Evolutionary conservation across 2,113 vertebrate genomes (phyloP).

Genomic region (Tenebrosternarchus preto): DNA sequence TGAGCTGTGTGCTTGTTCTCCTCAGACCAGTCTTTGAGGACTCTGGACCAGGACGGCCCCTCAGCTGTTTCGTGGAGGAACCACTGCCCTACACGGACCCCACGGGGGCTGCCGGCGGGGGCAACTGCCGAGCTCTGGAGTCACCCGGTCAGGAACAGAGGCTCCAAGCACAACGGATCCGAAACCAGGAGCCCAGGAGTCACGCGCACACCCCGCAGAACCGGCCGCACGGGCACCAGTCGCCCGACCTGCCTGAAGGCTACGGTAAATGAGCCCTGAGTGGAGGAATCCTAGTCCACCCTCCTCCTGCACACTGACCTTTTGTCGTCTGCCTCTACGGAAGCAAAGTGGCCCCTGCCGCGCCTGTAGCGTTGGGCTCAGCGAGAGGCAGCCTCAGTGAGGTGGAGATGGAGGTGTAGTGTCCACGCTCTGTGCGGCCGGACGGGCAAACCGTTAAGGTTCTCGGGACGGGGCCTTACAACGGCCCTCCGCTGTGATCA

Average conservation of each 20-base stretch:
- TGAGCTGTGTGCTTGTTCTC: slow-evolving; percentile 12
- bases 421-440: neutral
- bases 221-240: slow-evolving; percentile 91
- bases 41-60: slow-evolving; percentile 81
- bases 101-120: slow-evolving; percentile 87
- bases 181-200: slow-evolving; percentile 85
- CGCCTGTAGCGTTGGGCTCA: slow-evolving; percentile 9
- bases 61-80: slow-evolving; percentile 93
- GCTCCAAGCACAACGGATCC: slow-evolving; percentile 86
- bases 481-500: neutral
- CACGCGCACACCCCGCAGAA: slow-evolving; percentile 90
- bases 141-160: slow-evolving; percentile 89
- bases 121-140: slow-evolving; percentile 84
- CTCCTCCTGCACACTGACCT: neutral
- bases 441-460: neutral
- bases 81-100: slow-evolving; percentile 89
- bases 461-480: neutral
- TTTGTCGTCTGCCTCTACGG: neutral
- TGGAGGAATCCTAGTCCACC: neutral
- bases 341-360: neutral
- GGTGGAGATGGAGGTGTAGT: neutral
- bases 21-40: slow-evolving; percentile 89
- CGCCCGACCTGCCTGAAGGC: slow-evolving; percentile 93
- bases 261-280: slow-evolving; percentile 79
- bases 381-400: neutral